Base-by-base conservation (phyloP, 2,888 invertebrate species). In the Ephialtes manifestator region DNA sequence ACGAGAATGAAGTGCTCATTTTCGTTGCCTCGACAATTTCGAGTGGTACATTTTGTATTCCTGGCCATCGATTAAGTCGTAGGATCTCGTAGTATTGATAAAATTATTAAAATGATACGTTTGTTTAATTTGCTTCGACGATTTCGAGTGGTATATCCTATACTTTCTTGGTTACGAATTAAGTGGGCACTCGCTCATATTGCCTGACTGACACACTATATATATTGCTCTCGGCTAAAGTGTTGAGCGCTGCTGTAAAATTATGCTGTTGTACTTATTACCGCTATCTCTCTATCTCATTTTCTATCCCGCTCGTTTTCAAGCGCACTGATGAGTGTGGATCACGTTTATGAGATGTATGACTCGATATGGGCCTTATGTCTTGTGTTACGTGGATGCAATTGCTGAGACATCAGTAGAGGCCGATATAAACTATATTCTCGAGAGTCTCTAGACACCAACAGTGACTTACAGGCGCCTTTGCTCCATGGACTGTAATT, bases 401-500 rank as follows among this genome's bases (percentile, higher is more conserved):
- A 81, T 84, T 72, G 71, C 67, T 68, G 77, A 58, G 51, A 55
- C 81, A 71, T 81, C 75, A 76, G 65, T 75, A 48, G 70, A 75
- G 63, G 55, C 63, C 74, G 43, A 63, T 60, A 35, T 79, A 8
- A 10, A 53, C 15, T 15, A 43, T 48, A 39, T 55, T 71, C 78
- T 75, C 24, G 53, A 81, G 74, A 43, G 43, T 58, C 55, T 68
- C 55, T 24, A 70, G 68, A 76, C 39, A 48, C 53, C 80, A 67
- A 67, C 63, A 80, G 28, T 2, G 18, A 39, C 20, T 67, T 15
- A 35, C 53, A 53, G 24, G 20, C 67, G 65, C 43, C 71, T 77
- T 15, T 43, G 55, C 84, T 75, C 63, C 71, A 71, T 74, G 68
- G 53, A 55, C 84, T 77, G 81, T 84, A 68, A 81, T 84, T 81